These are phyloP conservation scores for Chrysoperla carnea DNA, from an alignment of 1,140 invertebrate genomes.

Conservation along the genomic window DNA sequence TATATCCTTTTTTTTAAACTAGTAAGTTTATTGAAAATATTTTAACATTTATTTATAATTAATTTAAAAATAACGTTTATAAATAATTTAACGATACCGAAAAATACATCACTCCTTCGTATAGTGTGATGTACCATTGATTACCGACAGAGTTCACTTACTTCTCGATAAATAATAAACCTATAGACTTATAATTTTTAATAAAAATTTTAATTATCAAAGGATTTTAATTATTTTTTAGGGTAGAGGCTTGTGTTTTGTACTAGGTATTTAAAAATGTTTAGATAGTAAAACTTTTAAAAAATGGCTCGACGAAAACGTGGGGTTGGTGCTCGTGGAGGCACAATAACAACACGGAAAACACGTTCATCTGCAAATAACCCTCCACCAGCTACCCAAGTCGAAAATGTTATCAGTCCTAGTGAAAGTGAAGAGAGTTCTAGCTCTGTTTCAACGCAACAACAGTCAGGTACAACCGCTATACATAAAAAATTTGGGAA, in stretches of 20 bases:
- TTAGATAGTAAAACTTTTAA: background rate
- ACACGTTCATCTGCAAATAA: background rate
- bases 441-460: background rate
- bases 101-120: too few species aligned
- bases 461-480: background rate
- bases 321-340: background rate
- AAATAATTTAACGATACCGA: too few species aligned
- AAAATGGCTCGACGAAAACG: background rate
- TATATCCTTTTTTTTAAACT: too few species aligned
- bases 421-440: constrained; percentile 2
- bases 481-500: constrained; percentile 2
- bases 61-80: too few species aligned
- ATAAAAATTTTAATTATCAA: too few species aligned
- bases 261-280: background rate
- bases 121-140: too few species aligned
- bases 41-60: too few species aligned
- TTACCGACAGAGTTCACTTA: too few species aligned
- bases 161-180: too few species aligned
- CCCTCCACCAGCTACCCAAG: background rate
- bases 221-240: too few species aligned
- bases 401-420: background rate
- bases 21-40: too few species aligned
- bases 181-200: too few species aligned
- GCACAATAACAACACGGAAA: background rate
- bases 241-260: background rate